A percentile compares a stretch with the other conserved stretches of the same genome.
These are phyloP conservation scores for Drosophila kuntzei DNA, from an alignment of 2,888 invertebrate species.

Conservation along the genomic window DNA sequence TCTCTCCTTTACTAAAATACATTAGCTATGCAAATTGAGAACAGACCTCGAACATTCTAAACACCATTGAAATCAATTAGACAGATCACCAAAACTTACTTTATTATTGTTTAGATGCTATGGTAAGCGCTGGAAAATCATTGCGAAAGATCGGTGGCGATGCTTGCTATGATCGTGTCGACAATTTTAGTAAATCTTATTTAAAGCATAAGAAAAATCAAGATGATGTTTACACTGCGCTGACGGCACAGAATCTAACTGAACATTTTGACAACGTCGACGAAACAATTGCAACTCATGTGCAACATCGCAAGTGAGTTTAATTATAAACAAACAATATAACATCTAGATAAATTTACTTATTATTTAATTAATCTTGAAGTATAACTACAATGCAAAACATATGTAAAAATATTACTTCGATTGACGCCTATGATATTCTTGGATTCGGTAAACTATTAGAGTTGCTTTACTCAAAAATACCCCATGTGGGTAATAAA, in stretches of 20 bases:
- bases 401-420: constrained; percentile 25
- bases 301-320: constrained; percentile 48
- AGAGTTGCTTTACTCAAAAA: not conserved
- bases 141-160: constrained; percentile 38
- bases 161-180: constrained; percentile 26
- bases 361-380: not conserved
- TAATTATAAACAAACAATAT: no score
- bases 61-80: not conserved
- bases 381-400: constrained; percentile 13
- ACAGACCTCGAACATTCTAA: no score
- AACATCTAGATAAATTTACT: not conserved
- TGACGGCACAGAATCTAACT: constrained; percentile 20
- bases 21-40: no score
- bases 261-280: not conserved
- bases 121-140: constrained; percentile 27
- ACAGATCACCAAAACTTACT: not conserved
- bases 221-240: constrained; percentile 13
- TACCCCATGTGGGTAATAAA: not conserved
- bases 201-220: constrained; percentile 22
- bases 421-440: constrained; percentile 7
- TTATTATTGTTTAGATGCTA: constrained; percentile 14
- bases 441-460: constrained; percentile 9
- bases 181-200: constrained; percentile 11
- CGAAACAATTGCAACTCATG: constrained; percentile 7
- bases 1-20: no score